A percentile compares a stretch with the other conserved stretches of the same genome.
Conservation (phyloP, 30 jellyfish, hydroid and myxozoan species). For the Aurelia coerulea region DNA sequence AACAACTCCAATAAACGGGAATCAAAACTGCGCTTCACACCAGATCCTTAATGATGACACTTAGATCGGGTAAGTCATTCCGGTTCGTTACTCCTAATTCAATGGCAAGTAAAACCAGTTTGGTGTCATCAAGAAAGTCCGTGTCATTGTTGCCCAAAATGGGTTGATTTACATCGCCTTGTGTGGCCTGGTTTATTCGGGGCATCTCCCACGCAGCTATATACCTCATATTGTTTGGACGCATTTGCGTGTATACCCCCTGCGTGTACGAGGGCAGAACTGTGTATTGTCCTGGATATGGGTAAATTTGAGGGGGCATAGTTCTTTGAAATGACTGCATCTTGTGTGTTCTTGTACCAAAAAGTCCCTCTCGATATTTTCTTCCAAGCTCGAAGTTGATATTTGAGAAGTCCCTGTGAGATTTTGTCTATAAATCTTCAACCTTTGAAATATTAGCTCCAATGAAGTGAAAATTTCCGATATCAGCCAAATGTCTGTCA, state of each 20-base stretch:
- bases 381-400: background rate
- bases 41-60: constrained; percentile 38
- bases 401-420: background rate
- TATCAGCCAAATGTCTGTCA: no score
- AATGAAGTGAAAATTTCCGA: no score
- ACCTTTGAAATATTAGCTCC: no score
- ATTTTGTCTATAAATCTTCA: no score
- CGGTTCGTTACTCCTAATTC: constrained; percentile 35
- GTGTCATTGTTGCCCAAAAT: constrained; percentile 39
- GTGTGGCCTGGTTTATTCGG: background rate
- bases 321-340: constrained; percentile 26
- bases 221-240: constrained; percentile 11
- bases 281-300: constrained; percentile 8
- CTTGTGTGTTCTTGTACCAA: background rate
- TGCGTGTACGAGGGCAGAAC: constrained; percentile 5
- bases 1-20: background rate
- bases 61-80: constrained; percentile 41
- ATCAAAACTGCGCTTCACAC: background rate
- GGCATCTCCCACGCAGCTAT: constrained; percentile 25
- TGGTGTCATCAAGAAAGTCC: constrained; percentile 35
- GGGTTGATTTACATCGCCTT: constrained; percentile 1
- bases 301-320: constrained; percentile 2
- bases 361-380: background rate
- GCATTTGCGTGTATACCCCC: background rate
- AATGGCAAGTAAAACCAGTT: constrained; percentile 28